phyloP scores from a whole-genome alignment of 2,888 invertebrate species.

The Emmelina monodactyla region DNA sequence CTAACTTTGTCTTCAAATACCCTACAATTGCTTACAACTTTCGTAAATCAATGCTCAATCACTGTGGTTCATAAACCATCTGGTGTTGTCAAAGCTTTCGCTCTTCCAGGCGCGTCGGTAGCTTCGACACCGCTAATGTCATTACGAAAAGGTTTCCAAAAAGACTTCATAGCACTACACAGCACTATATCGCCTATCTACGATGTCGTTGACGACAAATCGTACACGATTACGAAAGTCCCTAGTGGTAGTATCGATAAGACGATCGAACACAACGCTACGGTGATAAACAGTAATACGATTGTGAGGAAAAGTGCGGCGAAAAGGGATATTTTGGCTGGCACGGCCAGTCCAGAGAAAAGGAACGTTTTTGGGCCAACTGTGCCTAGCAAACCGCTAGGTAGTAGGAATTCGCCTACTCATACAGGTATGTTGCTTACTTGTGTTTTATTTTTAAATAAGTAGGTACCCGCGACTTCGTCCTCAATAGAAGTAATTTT shows the following conservation, averaged over 20 bases:
- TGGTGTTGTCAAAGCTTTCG: too few relatives aligned
- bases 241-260: slow-evolving; percentile 22
- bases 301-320: slow-evolving; percentile 32
- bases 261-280: slow-evolving; percentile 24
- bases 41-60: too few relatives aligned
- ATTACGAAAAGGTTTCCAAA: slow-evolving; percentile 27
- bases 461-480: too few relatives aligned
- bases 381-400: too few relatives aligned
- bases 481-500: too few relatives aligned
- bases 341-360: slow-evolving; percentile 32
- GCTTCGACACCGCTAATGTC: slow-evolving; percentile 48
- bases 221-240: slow-evolving; percentile 32
- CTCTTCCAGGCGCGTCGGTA: slow-evolving; percentile 34
- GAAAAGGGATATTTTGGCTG: slow-evolving; percentile 41
- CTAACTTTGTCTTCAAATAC: too few relatives aligned
- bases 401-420: slow-evolving; percentile 23
- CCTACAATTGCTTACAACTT: too few relatives aligned
- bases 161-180: slow-evolving; percentile 37
- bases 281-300: slow-evolving; percentile 43
- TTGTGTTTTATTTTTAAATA: too few relatives aligned
- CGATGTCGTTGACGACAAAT: slow-evolving; percentile 40
- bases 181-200: slow-evolving; percentile 55
- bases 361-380: slow-evolving; percentile 24
- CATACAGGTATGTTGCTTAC: slow-evolving; percentile 23
- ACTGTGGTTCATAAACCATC: too few relatives aligned